These are phyloP conservation scores for Nyctibius grandis DNA, from an alignment of 2,797 vertebrate genomes.

Conservation along the genomic window DNA sequence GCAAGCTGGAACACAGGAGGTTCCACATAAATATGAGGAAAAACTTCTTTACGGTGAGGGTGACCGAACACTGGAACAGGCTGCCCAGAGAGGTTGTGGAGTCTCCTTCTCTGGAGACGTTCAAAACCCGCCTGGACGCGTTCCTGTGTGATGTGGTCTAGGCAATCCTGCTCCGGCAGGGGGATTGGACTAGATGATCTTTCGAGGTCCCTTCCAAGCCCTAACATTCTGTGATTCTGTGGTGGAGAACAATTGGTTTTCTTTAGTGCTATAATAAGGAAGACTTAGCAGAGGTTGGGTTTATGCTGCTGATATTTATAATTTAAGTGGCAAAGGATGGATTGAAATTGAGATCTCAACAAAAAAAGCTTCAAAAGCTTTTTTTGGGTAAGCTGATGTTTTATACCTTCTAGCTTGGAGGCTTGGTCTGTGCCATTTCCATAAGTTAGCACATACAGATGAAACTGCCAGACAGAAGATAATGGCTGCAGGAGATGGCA, in stretches of 20 bases:
- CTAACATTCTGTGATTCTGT: too few relatives aligned
- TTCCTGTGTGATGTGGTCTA: too few relatives aligned
- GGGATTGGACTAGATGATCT: too few relatives aligned
- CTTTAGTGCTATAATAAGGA: not conserved
- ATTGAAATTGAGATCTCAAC: not conserved
- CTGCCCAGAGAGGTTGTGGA: too few relatives aligned
- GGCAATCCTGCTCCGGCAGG: too few relatives aligned
- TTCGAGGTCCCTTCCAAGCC: too few relatives aligned
- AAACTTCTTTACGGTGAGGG: too few relatives aligned
- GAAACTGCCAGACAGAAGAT: not conserved
- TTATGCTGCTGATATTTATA: conserved; percentile 16
- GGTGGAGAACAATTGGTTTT: not conserved
- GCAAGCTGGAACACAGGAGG: too few relatives aligned
- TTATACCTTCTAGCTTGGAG: not conserved
- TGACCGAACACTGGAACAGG: too few relatives aligned
- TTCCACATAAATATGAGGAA: too few relatives aligned
- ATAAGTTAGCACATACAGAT: not conserved
- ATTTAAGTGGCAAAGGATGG: not conserved
- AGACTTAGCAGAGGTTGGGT: not conserved
- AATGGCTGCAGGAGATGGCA: not conserved
- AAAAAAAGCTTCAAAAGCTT: not conserved
- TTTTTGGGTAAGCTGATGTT: not conserved
- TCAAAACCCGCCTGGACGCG: too few relatives aligned
- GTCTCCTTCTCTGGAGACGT: too few relatives aligned
- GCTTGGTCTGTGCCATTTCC: not conserved